Evolutionary conservation across 2,113 vertebrate genomes (phyloP).

Genomic region (Festucalex cinctus): DNA sequence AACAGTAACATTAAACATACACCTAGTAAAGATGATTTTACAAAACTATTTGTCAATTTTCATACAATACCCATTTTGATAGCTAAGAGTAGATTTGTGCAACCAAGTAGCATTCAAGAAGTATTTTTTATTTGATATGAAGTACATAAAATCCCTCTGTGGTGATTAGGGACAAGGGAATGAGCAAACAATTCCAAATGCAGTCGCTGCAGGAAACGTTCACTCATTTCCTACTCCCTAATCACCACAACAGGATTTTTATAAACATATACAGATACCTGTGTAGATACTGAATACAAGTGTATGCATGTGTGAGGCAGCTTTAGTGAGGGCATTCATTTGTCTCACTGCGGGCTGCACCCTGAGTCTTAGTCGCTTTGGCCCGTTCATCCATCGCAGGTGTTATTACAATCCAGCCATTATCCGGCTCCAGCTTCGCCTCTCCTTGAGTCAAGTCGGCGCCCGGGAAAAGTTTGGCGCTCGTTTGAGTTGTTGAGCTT

Average conservation of each 20-base stretch:
- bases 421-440: slow-evolving; percentile 35
- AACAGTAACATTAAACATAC: too few relatives aligned
- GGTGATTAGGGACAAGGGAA: neutral
- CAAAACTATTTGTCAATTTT: too few relatives aligned
- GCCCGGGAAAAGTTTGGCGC: slow-evolving; percentile 21
- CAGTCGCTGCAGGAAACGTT: too few relatives aligned
- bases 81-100: too few relatives aligned
- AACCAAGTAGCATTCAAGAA: too few relatives aligned
- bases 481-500: slow-evolving; percentile 26
- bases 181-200: too few relatives aligned
- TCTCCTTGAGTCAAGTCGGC: slow-evolving; percentile 19
- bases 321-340: slow-evolving; percentile 35
- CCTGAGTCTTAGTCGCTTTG: slow-evolving; percentile 26
- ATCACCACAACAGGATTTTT: neutral
- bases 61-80: too few relatives aligned
- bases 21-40: too few relatives aligned
- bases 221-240: too few relatives aligned
- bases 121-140: too few relatives aligned
- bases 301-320: neutral
- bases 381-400: slow-evolving; percentile 24
- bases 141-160: neutral
- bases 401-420: slow-evolving; percentile 50
- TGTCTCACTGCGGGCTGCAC: slow-evolving; percentile 36
- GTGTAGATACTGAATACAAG: too few relatives aligned
- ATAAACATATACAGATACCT: neutral